Evolutionary conservation across 2,888 invertebrate genomes (phyloP).

Genomic region (Metellina segmentata): DNA sequence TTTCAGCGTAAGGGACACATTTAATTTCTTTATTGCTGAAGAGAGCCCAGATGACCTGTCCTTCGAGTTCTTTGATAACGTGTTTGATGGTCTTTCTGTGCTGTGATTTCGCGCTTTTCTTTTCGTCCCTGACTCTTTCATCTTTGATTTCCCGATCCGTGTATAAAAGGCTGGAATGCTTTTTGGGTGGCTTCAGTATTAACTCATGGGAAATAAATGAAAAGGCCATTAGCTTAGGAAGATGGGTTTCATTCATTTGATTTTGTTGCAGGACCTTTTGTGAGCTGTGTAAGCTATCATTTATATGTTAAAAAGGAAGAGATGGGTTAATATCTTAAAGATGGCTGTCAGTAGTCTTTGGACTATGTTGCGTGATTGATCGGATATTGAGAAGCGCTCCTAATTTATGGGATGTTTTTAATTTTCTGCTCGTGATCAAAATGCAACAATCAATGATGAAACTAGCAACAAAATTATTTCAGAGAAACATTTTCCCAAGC

Average conservation of each 20-base stretch:
- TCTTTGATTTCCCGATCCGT: background rate
- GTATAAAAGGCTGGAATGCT: background rate
- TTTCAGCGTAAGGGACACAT: slow-evolving; percentile 21
- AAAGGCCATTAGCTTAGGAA: background rate
- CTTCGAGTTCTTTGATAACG: background rate
- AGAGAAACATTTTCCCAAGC: no score
- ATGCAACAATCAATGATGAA: no score
- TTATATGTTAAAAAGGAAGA: background rate
- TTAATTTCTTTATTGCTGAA: background rate
- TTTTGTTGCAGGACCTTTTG: background rate
- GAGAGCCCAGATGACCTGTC: background rate
- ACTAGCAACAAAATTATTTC: no score
- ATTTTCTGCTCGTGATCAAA: no score
- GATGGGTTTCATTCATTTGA: background rate
- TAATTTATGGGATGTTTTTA: no score
- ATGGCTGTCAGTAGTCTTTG: background rate
- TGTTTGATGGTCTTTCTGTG: background rate
- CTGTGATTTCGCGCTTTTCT: background rate
- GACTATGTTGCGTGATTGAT: no score
- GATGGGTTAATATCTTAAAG: background rate
- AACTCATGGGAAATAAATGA: background rate
- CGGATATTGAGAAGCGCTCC: no score
- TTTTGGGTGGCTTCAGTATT: background rate
- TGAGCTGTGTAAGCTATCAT: background rate
- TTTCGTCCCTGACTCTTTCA: background rate